Evolutionary conservation across 2,797 vertebrate species (phyloP).

Genomic region (Danionella dracula): DNA sequence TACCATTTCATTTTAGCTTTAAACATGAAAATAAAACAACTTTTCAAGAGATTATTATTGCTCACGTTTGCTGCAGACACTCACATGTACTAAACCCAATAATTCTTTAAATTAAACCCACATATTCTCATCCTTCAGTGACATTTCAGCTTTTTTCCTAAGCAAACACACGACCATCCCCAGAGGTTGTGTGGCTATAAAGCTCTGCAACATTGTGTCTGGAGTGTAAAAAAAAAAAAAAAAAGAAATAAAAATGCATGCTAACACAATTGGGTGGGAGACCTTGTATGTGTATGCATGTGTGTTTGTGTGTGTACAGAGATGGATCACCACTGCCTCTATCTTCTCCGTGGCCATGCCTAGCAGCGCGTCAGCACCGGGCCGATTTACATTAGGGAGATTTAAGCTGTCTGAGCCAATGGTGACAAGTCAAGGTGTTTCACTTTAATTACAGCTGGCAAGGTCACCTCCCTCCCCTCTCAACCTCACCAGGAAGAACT

Average conservation of each 20-base stretch:
- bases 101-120: constrained; percentile 3
- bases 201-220: constrained; percentile 48
- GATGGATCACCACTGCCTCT: constrained; percentile 75
- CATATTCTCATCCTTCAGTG: constrained; percentile 15
- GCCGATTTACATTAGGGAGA: constrained; percentile 82
- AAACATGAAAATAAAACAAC: too few relatives aligned
- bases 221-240: too few relatives aligned
- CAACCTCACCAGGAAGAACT: constrained; percentile 51
- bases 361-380: constrained; percentile 66
- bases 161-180: constrained; percentile 38
- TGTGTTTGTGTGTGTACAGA: constrained; percentile 54
- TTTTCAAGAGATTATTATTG: too few relatives aligned
- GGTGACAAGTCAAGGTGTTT: constrained; percentile 83
- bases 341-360: constrained; percentile 71
- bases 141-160: constrained; percentile 22
- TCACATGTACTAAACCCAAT: neutral
- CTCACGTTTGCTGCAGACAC: too few relatives aligned
- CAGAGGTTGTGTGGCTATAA: constrained; percentile 44
- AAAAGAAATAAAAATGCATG: constrained; percentile 52
- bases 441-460: constrained; percentile 81
- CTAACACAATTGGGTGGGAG: constrained; percentile 47
- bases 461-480: constrained; percentile 74
- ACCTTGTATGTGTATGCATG: constrained; percentile 39
- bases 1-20: too few relatives aligned
- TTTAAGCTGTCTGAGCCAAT: constrained; percentile 80